phyloP scores from a whole-genome alignment of 2,888 invertebrate species.

The Brenthis ino region DNA sequence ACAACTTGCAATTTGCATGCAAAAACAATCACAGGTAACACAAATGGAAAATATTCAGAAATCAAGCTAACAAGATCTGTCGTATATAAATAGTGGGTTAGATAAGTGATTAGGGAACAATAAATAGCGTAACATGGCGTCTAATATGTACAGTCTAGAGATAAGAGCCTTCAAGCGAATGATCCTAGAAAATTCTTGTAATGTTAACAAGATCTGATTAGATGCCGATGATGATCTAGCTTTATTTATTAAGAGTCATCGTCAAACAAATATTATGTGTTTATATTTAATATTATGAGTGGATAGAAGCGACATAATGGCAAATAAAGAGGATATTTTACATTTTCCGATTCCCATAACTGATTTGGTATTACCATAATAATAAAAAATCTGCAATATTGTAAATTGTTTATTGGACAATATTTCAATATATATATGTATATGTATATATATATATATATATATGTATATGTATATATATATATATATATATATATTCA shows the following conservation, averaged over 20 bases:
- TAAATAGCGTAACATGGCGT: constrained; percentile 67
- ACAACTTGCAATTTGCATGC: constrained; percentile 66
- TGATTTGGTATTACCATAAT: neutral
- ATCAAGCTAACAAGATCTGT: constrained; percentile 69
- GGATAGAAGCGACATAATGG: constrained; percentile 18
- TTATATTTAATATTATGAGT: constrained; percentile 40
- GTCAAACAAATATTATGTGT: constrained; percentile 57
- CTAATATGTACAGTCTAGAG: constrained; percentile 67
- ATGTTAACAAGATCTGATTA: constrained; percentile 78
- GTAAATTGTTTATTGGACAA: no score
- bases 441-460: no score
- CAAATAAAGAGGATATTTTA: constrained; percentile 20
- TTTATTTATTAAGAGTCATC: constrained; percentile 73
- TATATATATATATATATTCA: no score
- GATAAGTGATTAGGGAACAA: constrained; percentile 69
- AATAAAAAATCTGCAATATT: no score
- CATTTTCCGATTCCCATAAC: neutral
- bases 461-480: no score
- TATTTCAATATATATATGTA: no score
- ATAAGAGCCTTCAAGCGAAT: constrained; percentile 48
- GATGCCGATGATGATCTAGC: constrained; percentile 66
- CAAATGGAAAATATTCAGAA: constrained; percentile 66
- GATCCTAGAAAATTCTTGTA: constrained; percentile 56
- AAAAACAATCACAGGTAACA: constrained; percentile 64
- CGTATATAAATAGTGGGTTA: constrained; percentile 59